Evolutionary conservation across 2,797 vertebrate species (phyloP).

Genomic region (Crypturellus tataupa): DNA sequence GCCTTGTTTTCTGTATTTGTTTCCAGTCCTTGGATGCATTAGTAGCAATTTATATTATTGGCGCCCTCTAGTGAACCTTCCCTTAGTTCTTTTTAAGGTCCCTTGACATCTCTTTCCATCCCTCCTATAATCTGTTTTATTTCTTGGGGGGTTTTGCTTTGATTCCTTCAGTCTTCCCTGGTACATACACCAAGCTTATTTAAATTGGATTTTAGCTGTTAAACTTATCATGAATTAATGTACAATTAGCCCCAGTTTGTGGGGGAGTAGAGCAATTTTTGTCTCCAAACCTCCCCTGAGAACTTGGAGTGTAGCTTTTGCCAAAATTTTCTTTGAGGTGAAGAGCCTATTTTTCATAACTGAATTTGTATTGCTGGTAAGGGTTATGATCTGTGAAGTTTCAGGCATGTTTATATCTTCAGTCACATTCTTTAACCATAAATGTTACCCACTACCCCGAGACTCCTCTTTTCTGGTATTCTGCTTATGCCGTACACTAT

Average conservation of each 20-base stretch:
- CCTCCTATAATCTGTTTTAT: background rate
- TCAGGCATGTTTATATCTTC: background rate
- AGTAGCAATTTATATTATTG: background rate
- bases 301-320: background rate
- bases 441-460: background rate
- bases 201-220: background rate
- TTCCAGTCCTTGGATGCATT: background rate
- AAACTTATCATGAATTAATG: background rate
- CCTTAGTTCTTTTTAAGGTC: background rate
- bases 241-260: background rate
- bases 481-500: background rate
- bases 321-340: background rate
- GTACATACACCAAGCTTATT: background rate
- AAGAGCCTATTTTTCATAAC: background rate
- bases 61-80: background rate
- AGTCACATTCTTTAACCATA: background rate
- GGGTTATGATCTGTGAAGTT: background rate
- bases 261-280: background rate
- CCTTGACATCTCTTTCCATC: background rate
- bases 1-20: background rate
- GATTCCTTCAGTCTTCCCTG: background rate
- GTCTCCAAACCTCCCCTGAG: background rate
- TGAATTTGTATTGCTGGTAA: background rate
- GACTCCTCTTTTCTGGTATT: background rate
- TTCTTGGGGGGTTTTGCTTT: background rate